Percentiles rank a stretch among this genome's conserved stretches.
Conservation (phyloP, 1,140 invertebrate species). For the Drosophila teissieri region DNA sequence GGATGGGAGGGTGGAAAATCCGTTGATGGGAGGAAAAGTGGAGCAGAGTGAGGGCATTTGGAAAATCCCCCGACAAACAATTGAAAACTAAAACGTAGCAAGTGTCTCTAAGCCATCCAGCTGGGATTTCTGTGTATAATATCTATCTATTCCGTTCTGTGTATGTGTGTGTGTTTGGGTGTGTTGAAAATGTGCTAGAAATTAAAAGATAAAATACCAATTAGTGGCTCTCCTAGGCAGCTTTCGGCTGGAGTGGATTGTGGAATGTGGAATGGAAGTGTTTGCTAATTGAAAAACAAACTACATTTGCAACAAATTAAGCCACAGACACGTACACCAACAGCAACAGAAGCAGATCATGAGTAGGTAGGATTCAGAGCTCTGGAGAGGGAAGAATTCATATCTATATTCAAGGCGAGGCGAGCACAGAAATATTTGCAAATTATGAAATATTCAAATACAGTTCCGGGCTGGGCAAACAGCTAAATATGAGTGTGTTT, state of each 20-base stretch:
- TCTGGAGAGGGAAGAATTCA: not conserved
- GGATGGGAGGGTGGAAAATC: not conserved
- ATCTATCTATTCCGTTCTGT: not conserved
- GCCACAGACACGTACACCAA: conserved; percentile 68
- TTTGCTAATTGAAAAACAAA: conserved; percentile 80
- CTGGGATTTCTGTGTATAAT: conserved; percentile 34
- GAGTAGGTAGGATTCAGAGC: not conserved
- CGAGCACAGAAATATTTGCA: conserved; percentile 46
- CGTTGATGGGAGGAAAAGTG: not conserved
- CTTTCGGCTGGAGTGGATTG: conserved; percentile 23
- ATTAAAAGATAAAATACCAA: conserved; percentile 82
- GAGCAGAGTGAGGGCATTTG: conserved; percentile 33
- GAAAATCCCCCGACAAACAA: conserved; percentile 49
- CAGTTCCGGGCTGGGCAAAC: conserved; percentile 48
- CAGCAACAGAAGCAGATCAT: conserved; percentile 43
- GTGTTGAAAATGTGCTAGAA: conserved; percentile 60
- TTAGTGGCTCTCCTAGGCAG: conserved; percentile 59
- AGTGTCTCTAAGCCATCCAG: conserved; percentile 52
- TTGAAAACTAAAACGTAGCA: conserved; percentile 59
- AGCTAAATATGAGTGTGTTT: conserved; percentile 36
- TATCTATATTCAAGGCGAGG: conserved; percentile 38
- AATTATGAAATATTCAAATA: conserved; percentile 70
- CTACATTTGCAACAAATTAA: conserved; percentile 68
- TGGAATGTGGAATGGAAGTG: conserved; percentile 31
- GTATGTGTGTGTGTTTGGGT: conserved; percentile 6